Evolutionary conservation across 2,113 vertebrate species (phyloP).

Genomic region (Pterocles gutturalis): DNA sequence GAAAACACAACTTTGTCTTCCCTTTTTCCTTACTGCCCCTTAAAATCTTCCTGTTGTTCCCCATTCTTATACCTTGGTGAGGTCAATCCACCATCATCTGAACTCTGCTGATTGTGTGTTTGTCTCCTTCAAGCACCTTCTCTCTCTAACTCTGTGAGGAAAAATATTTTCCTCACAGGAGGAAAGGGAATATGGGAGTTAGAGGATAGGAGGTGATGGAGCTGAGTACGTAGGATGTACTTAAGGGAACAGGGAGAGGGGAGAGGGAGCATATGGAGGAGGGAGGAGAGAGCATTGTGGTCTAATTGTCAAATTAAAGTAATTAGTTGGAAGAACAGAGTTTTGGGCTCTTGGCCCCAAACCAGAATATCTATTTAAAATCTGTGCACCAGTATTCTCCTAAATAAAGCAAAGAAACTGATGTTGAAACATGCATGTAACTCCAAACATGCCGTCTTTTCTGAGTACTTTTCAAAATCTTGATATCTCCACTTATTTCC

Average conservation of each 20-base stretch:
- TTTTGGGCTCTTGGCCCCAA: constrained; percentile 1
- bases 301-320: constrained; percentile 38
- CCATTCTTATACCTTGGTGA: not conserved
- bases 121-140: not conserved
- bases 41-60: not conserved
- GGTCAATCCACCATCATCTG: not conserved
- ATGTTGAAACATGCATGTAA: not conserved
- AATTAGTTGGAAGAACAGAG: constrained; percentile 31
- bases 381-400: constrained; percentile 12
- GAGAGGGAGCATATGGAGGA: not conserved
- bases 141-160: not conserved
- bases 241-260: not conserved
- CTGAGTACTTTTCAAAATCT: not conserved
- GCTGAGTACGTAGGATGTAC: not conserved
- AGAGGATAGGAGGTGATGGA: not conserved
- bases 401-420: not conserved
- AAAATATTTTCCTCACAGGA: not conserved
- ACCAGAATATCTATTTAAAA: constrained; percentile 38
- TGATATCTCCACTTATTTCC: not conserved
- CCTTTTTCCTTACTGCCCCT: not conserved
- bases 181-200: not conserved
- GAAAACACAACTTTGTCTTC: not conserved
- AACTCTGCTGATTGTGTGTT: not conserved
- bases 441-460: not conserved
- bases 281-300: not conserved